Conservation (phyloP, 1,140 invertebrate species). For the Drosophila ohnishii region DNA sequence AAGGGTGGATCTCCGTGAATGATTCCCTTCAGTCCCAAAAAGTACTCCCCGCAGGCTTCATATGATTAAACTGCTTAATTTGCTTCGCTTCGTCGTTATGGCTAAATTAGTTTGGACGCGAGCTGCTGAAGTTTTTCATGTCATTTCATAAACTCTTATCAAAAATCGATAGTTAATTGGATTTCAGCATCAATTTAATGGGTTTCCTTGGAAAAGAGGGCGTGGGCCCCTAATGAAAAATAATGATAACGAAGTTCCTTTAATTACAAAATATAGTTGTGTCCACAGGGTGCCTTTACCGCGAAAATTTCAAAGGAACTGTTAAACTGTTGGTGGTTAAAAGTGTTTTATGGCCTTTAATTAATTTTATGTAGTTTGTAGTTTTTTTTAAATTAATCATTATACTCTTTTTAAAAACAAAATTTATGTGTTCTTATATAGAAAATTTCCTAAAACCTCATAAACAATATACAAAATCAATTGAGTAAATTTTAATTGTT, state of each 20-base stretch:
- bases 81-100: constrained; percentile 35
- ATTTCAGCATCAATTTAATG: constrained; percentile 53
- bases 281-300: background rate
- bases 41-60: constrained; percentile 39
- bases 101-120: constrained; percentile 46
- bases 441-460: too few species aligned
- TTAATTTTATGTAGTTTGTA: too few species aligned
- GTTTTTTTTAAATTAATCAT: background rate
- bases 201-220: constrained; percentile 32
- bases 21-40: constrained; percentile 7
- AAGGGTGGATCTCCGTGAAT: constrained; percentile 15
- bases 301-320: constrained; percentile 1
- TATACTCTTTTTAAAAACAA: background rate
- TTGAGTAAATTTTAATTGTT: background rate
- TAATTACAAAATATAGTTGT: constrained; percentile 19
- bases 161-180: constrained; percentile 71
- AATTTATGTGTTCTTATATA: too few species aligned
- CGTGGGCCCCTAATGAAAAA: constrained; percentile 16
- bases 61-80: constrained; percentile 70
- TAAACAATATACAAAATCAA: too few species aligned
- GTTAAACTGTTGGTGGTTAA: background rate
- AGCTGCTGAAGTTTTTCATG: constrained; percentile 15
- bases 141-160: constrained; percentile 57
- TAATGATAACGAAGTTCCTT: constrained; percentile 28
- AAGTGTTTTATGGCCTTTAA: background rate